Evolutionary conservation across 2,888 invertebrate species (phyloP).

Genomic region (Dermolepida albohirtum): DNA sequence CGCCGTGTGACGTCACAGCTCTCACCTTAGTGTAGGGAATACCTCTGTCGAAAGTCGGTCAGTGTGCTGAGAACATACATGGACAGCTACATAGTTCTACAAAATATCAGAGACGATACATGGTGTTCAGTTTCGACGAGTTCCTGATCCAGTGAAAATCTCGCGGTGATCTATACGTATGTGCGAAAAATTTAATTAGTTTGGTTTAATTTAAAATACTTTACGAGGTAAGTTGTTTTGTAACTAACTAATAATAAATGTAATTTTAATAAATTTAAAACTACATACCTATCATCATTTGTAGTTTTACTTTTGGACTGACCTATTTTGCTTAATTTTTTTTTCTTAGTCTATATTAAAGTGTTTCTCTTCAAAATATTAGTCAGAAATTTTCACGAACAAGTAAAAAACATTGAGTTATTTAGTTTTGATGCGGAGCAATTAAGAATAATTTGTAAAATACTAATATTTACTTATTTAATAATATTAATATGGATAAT

Average conservation of each 20-base stretch:
- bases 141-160: conserved; percentile 11
- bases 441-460: no score
- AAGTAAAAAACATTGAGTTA: no score
- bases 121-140: conserved; percentile 30
- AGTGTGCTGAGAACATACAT: conserved; percentile 47
- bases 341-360: background rate
- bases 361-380: background rate
- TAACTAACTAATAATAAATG: background rate
- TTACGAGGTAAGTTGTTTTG: conserved; percentile 4
- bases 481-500: no score
- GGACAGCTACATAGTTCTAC: conserved; percentile 31
- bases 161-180: conserved; percentile 16
- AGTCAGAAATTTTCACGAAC: background rate
- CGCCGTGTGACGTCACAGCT: conserved; percentile 47
- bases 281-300: background rate
- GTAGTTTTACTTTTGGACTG: background rate
- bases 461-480: no score
- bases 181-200: background rate
- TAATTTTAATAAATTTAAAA: background rate
- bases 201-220: conserved; percentile 11
- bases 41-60: conserved; percentile 50
- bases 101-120: conserved; percentile 30
- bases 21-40: conserved; percentile 46
- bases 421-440: no score
- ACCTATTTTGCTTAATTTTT: background rate